Evolutionary conservation across 2,797 vertebrate genomes (phyloP).

Genomic region (Etheostoma perlongum): DNA sequence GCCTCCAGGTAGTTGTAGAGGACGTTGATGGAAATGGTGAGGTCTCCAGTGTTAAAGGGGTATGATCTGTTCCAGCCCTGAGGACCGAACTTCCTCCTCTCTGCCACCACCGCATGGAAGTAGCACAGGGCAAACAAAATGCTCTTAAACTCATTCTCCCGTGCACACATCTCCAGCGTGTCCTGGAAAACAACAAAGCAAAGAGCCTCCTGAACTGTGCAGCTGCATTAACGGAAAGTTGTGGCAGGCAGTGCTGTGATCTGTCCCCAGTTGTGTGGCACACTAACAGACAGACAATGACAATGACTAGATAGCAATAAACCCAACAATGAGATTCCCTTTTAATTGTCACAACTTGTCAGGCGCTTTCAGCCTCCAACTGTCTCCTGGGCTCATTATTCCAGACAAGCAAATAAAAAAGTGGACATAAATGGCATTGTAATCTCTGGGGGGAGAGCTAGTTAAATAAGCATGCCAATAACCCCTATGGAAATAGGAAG

Average conservation of each 20-base stretch:
- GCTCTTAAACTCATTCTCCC: slow-evolving; percentile 93
- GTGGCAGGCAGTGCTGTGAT: slow-evolving; percentile 56
- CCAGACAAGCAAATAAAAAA: slow-evolving; percentile 71
- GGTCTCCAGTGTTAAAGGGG: slow-evolving; percentile 94
- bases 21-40: slow-evolving; percentile 94
- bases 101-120: slow-evolving; percentile 94
- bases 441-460: slow-evolving; percentile 59
- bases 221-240: slow-evolving; percentile 31
- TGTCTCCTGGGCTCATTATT: slow-evolving; percentile 75
- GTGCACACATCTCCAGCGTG: slow-evolving; percentile 92
- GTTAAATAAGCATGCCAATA: slow-evolving; percentile 75
- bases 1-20: slow-evolving; percentile 95
- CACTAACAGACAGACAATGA: slow-evolving; percentile 63
- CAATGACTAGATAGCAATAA: slow-evolving; percentile 70
- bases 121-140: slow-evolving; percentile 95
- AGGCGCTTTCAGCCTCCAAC: slow-evolving; percentile 68
- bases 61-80: slow-evolving; percentile 96
- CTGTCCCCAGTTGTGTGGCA: slow-evolving; percentile 36
- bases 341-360: slow-evolving; percentile 85
- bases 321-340: slow-evolving; percentile 68
- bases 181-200: slow-evolving; percentile 81
- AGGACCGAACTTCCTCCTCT: slow-evolving; percentile 93
- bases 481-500: slow-evolving; percentile 62
- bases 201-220: slow-evolving; percentile 7
- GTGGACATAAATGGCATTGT: slow-evolving; percentile 66